A percentile compares a stretch with the other conserved stretches of the same genome.
Conservation (phyloP, 2,113 vertebrate genomes). For the Butorides virescens region DNA sequence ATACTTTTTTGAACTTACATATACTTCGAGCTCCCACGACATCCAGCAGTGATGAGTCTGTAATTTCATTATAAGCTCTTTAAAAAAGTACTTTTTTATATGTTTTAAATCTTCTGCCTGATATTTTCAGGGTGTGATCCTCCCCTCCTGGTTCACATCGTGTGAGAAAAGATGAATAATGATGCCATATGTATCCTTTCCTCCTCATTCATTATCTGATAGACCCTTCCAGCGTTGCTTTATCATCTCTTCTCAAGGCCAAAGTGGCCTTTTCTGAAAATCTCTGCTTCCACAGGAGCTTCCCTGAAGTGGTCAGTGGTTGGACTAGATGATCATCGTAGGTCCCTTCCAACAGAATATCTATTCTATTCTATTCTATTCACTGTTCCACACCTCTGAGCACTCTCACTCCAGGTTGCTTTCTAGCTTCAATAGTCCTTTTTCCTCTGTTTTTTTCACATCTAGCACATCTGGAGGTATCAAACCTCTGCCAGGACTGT, state of each 20-base stretch:
- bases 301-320: background rate
- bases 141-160: fast-evolving
- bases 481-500: background rate
- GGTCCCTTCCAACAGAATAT: background rate
- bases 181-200: background rate
- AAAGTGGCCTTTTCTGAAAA: background rate
- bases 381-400: background rate
- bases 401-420: background rate
- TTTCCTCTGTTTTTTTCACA: background rate
- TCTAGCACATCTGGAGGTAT: too few relatives aligned
- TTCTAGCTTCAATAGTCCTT: background rate
- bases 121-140: background rate
- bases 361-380: background rate
- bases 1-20: background rate
- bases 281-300: background rate
- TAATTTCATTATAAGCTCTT: background rate
- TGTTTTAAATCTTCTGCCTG: background rate
- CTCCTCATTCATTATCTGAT: background rate
- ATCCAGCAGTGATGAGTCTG: background rate
- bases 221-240: background rate
- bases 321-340: background rate
- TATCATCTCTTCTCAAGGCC: background rate
- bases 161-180: background rate
- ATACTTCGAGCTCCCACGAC: background rate
- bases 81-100: background rate